These are phyloP conservation scores for Cerastis rubricosa DNA, from an alignment of 2,888 invertebrate genomes.

Conservation along the genomic window DNA sequence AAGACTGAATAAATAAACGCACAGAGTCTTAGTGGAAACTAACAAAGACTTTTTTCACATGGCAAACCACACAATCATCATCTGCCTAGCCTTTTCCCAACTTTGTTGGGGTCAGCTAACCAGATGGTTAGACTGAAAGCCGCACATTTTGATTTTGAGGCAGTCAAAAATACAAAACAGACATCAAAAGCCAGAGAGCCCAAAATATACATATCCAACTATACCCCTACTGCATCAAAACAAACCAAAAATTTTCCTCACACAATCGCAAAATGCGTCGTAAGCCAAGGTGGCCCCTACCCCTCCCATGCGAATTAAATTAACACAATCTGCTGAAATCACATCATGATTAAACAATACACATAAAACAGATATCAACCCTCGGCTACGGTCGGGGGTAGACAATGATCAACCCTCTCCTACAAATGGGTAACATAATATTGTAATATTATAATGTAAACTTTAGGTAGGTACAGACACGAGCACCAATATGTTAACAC, in stretches of 20 bases:
- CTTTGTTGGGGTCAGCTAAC: too few relatives aligned
- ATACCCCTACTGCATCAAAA: not conserved
- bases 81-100: too few relatives aligned
- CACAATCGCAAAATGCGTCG: constrained; percentile 21
- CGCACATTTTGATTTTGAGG: too few relatives aligned
- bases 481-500: too few relatives aligned
- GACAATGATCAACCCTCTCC: constrained; percentile 47
- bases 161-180: too few relatives aligned
- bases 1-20: too few relatives aligned
- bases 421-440: constrained; percentile 35
- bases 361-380: constrained; percentile 55
- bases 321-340: constrained; percentile 54
- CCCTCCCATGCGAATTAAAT: constrained; percentile 42
- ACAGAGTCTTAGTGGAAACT: too few relatives aligned
- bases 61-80: too few relatives aligned
- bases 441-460: constrained; percentile 35
- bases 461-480: not conserved
- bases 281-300: not conserved
- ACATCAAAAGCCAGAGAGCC: too few relatives aligned
- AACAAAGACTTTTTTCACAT: too few relatives aligned
- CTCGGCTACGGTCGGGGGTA: constrained; percentile 34
- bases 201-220: not conserved
- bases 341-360: constrained; percentile 46
- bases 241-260: not conserved
- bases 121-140: too few relatives aligned